These are phyloP conservation scores for Vollenhovia emeryi DNA, from an alignment of 1,140 invertebrate species.

Conservation along the genomic window DNA sequence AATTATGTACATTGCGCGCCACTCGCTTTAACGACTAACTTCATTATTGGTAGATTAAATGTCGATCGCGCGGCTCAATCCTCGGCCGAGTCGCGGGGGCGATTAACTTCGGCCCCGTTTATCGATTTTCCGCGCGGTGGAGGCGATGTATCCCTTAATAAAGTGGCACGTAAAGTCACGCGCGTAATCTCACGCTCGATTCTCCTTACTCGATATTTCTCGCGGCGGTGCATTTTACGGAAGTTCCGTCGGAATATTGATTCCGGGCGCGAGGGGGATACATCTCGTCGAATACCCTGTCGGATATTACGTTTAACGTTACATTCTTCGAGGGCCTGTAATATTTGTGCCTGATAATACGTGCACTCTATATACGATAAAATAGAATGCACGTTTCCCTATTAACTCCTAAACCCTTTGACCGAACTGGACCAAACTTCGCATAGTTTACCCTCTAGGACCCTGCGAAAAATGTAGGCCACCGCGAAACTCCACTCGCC, in stretches of 20 bases:
- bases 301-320: neutral
- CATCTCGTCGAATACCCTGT: constrained; percentile 9
- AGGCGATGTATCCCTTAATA: constrained; percentile 59
- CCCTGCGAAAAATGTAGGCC: too few species aligned
- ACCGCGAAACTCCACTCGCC: too few species aligned
- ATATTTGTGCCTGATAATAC: neutral
- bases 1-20: constrained; percentile 50
- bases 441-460: too few species aligned
- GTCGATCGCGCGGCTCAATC: constrained; percentile 64
- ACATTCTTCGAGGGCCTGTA: neutral
- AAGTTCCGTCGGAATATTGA: constrained; percentile 68
- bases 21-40: constrained; percentile 53
- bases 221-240: constrained; percentile 29
- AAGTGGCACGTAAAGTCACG: constrained; percentile 51
- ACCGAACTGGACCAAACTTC: too few species aligned
- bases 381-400: too few species aligned
- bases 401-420: too few species aligned
- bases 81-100: neutral
- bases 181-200: constrained; percentile 53
- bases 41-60: constrained; percentile 64
- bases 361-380: neutral
- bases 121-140: constrained; percentile 47
- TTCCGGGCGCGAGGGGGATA: constrained; percentile 27
- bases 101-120: constrained; percentile 23
- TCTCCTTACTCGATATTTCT: constrained; percentile 45